These are phyloP conservation scores for Physeter macrocephalus DNA, from an alignment of 2,113 vertebrate genomes.

Conservation along the genomic window DNA sequence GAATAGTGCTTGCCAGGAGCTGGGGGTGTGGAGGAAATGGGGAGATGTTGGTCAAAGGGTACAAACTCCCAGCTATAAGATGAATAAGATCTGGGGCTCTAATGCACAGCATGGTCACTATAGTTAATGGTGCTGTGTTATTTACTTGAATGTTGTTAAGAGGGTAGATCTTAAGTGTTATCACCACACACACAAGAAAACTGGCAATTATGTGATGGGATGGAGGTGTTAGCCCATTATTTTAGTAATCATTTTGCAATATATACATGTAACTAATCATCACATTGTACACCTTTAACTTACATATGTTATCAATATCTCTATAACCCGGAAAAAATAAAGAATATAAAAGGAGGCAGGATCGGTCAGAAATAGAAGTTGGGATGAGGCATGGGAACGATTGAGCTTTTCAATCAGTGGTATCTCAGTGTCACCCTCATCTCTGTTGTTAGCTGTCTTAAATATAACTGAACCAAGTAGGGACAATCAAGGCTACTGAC, in stretches of 20 bases:
- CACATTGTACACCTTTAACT: neutral
- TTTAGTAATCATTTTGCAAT: neutral
- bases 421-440: neutral
- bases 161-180: neutral
- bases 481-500: neutral
- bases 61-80: neutral
- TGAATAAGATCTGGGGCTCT: neutral
- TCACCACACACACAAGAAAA: neutral
- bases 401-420: neutral
- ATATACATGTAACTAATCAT: neutral
- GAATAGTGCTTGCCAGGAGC: neutral
- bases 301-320: neutral
- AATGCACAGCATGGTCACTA: neutral
- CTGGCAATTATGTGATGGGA: neutral
- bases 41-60: neutral
- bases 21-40: neutral
- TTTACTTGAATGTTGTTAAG: neutral
- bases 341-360: neutral
- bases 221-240: neutral
- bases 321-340: neutral
- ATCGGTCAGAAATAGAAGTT: neutral
- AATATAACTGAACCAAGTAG: neutral
- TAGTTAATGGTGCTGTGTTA: neutral
- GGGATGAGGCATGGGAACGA: neutral
- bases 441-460: neutral